Conservation (phyloP, 2,888 invertebrate genomes). For the Serrognathus titanus region DNA sequence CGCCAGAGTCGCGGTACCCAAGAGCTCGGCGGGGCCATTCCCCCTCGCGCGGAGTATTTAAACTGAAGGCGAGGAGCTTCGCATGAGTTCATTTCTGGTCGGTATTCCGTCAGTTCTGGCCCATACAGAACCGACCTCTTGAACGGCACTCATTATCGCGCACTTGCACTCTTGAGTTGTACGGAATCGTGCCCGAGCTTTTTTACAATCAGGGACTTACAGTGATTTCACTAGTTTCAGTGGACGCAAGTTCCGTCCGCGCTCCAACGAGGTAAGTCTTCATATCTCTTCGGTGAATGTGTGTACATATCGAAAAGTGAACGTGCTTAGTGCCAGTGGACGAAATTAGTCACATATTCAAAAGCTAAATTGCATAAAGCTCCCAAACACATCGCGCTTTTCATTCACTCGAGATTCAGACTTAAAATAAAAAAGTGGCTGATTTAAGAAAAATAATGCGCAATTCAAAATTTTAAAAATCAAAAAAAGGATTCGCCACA, state of each 20-base stretch:
- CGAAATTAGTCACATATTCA: too few relatives aligned
- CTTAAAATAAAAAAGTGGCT: too few relatives aligned
- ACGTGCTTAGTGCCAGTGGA: not conserved
- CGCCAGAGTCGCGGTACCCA: conserved; percentile 56
- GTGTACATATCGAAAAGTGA: not conserved
- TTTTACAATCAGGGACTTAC: not conserved
- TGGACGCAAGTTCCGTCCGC: not conserved
- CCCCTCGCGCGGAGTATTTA: conserved; percentile 60
- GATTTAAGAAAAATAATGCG: too few relatives aligned
- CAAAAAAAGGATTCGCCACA: too few relatives aligned
- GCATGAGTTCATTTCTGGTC: conserved; percentile 60
- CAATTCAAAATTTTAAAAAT: too few relatives aligned
- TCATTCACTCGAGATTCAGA: too few relatives aligned
- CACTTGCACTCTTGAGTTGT: conserved; percentile 3
- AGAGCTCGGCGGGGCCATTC: conserved; percentile 58
- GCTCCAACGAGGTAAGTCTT: conserved; percentile 5
- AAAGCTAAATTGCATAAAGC: too few relatives aligned
- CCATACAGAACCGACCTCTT: conserved; percentile 20
- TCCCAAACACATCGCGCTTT: too few relatives aligned
- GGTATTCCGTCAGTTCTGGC: conserved; percentile 37
- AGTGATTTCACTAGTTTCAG: not conserved
- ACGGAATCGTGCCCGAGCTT: not conserved
- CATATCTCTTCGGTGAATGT: not conserved
- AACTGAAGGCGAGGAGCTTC: conserved; percentile 58
- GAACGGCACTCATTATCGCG: conserved; percentile 19